A percentile compares a stretch with the other conserved stretches of the same genome.
Evolutionary conservation across 1,140 invertebrate genomes (phyloP).

Genomic region (Drosophila lowei): DNA sequence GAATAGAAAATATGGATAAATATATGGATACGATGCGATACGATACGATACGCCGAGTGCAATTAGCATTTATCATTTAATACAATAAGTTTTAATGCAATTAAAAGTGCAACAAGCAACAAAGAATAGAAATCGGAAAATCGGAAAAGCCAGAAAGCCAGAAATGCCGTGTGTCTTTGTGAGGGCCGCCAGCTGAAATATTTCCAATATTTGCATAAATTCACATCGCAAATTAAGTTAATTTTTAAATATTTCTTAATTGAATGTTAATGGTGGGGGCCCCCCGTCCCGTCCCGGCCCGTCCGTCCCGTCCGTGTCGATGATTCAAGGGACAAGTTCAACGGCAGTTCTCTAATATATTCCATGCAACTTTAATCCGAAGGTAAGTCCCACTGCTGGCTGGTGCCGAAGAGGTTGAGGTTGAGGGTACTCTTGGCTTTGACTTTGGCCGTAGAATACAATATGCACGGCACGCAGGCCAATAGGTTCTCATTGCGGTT

Average conservation of each 20-base stretch:
- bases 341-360: constrained; percentile 32
- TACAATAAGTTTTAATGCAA: constrained; percentile 57
- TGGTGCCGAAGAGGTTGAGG: constrained; percentile 37
- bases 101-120: constrained; percentile 50
- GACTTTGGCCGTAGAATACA: constrained; percentile 55
- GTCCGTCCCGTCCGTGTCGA: constrained; percentile 23
- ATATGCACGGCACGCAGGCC: constrained; percentile 71
- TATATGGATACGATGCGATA: no score
- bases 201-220: constrained; percentile 68
- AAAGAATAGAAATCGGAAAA: constrained; percentile 29
- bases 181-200: constrained; percentile 39
- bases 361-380: constrained; percentile 51
- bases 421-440: not conserved
- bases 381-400: constrained; percentile 70
- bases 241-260: constrained; percentile 74
- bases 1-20: constrained; percentile 27
- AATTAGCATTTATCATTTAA: constrained; percentile 63
- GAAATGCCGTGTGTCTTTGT: constrained; percentile 63
- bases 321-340: constrained; percentile 52
- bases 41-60: constrained; percentile 18
- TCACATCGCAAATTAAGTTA: constrained; percentile 71
- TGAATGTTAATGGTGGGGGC: constrained; percentile 56
- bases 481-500: constrained; percentile 26
- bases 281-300: not conserved
- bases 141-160: constrained; percentile 19